phyloP scores from a whole-genome alignment of 2,888 invertebrate species.

The Sarcophaga variegata region DNA sequence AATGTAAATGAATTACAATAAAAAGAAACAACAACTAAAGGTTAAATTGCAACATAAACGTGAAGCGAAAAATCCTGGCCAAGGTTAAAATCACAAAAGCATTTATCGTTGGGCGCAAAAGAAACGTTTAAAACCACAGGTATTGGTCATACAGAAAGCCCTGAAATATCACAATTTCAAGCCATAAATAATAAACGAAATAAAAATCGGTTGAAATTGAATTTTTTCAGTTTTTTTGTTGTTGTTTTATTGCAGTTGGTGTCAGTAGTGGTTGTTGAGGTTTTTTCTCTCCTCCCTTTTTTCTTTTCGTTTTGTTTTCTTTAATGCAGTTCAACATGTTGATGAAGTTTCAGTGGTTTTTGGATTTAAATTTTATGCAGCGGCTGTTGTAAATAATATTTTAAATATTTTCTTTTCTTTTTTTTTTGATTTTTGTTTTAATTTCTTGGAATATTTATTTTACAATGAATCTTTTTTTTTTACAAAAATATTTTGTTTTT shows the following conservation, averaged over 20 bases:
- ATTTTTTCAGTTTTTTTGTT: background rate
- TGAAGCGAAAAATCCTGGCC: slow-evolving; percentile 58
- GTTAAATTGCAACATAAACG: slow-evolving; percentile 45
- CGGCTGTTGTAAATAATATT: background rate
- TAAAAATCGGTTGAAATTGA: slow-evolving; percentile 18
- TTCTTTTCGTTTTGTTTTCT: no score
- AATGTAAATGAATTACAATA: slow-evolving; percentile 56
- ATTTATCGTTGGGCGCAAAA: slow-evolving; percentile 9
- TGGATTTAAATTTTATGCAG: background rate
- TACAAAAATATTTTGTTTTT: no score
- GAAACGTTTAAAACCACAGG: slow-evolving; percentile 12
- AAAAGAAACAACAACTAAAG: slow-evolving; percentile 40
- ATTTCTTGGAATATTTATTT: no score
- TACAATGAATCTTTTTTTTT: no score
- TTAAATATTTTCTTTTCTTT: no score
- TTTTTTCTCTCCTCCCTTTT: background rate
- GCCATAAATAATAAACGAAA: slow-evolving; percentile 26
- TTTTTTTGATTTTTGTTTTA: no score
- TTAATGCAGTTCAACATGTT: background rate
- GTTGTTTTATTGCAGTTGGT: background rate
- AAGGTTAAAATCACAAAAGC: slow-evolving; percentile 57
- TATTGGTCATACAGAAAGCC: slow-evolving; percentile 23
- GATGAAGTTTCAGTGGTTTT: background rate
- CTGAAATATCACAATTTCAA: slow-evolving; percentile 56
- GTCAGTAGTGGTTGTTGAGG: background rate